phyloP scores from a whole-genome alignment of 2,888 invertebrate genomes.

The Pycnomerus fuliginosus region DNA sequence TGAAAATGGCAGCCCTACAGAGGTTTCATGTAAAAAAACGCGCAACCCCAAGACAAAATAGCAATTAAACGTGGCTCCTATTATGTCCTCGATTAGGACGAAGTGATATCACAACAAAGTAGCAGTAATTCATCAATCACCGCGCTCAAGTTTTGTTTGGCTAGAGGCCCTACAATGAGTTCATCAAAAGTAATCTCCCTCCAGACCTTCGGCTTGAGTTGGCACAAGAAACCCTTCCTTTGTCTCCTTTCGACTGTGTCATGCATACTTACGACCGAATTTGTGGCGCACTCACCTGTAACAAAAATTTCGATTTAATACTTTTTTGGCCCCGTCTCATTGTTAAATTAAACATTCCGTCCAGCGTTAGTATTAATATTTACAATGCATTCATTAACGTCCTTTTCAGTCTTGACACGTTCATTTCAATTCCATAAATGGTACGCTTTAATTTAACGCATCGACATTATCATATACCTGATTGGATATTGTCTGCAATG shows the following conservation, averaged over 20 bases:
- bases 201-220: conserved; percentile 18
- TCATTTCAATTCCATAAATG: conserved; percentile 20
- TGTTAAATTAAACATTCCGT: too few species aligned
- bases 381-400: conserved; percentile 19
- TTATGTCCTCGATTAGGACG: not conserved
- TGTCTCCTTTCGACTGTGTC: conserved; percentile 13
- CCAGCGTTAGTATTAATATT: conserved; percentile 21
- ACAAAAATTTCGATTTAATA: too few species aligned
- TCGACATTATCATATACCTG: conserved; percentile 16
- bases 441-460: conserved; percentile 22
- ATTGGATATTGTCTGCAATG: conserved; percentile 17
- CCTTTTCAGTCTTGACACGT: conserved; percentile 19
- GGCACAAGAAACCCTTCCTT: conserved; percentile 18
- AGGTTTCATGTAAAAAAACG: too few species aligned
- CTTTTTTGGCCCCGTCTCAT: too few species aligned
- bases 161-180: conserved; percentile 37
- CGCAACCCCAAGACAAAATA: too few species aligned
- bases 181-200: conserved; percentile 31
- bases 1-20: too few species aligned
- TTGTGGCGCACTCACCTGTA: conserved; percentile 11
- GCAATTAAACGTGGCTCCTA: not conserved
- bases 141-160: conserved; percentile 41
- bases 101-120: conserved; percentile 28
- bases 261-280: not conserved
- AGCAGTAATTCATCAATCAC: conserved; percentile 40